These are phyloP conservation scores for Hydroisotoma schaefferi DNA, from an alignment of 2,888 invertebrate species.

Conservation along the genomic window DNA sequence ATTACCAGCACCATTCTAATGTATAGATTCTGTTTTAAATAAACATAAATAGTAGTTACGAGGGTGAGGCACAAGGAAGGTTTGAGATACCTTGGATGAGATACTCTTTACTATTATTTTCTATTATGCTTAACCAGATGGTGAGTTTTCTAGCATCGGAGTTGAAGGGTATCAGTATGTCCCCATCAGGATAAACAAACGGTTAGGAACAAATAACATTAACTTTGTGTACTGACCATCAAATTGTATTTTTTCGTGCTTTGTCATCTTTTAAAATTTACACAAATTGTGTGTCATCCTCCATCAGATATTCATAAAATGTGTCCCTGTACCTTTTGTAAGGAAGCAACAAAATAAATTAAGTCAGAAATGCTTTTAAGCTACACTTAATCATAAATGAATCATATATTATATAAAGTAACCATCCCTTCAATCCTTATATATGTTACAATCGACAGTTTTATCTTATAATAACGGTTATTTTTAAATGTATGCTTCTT, in stretches of 20 bases:
- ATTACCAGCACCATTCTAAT: slow-evolving; percentile 8
- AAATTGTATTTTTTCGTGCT: slow-evolving; percentile 35
- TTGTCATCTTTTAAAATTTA: slow-evolving; percentile 35
- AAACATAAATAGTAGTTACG: slow-evolving; percentile 10
- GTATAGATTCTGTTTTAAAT: slow-evolving; percentile 9
- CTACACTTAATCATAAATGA: too few relatives aligned
- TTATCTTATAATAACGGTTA: too few relatives aligned
- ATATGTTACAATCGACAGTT: too few relatives aligned
- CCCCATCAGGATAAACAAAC: slow-evolving; percentile 12
- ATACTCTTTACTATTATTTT: too few relatives aligned
- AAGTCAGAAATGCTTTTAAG: background rate
- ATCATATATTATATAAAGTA: too few relatives aligned
- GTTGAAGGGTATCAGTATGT: background rate
- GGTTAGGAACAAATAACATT: slow-evolving; percentile 39
- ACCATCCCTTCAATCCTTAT: too few relatives aligned
- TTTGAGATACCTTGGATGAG: too few relatives aligned
- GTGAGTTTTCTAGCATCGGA: too few relatives aligned
- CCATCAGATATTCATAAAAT: background rate
- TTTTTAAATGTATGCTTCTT: too few relatives aligned
- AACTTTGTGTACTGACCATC: slow-evolving; percentile 40
- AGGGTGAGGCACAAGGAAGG: too few relatives aligned
- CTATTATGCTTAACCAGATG: too few relatives aligned
- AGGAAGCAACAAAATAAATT: background rate
- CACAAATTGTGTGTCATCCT: slow-evolving; percentile 19
- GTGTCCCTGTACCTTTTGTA: background rate